A percentile compares a stretch with the other conserved stretches of the same genome.
phyloP scores from a whole-genome alignment of 2,113 vertebrate genomes.

The Coptodon bakossiorum region DNA sequence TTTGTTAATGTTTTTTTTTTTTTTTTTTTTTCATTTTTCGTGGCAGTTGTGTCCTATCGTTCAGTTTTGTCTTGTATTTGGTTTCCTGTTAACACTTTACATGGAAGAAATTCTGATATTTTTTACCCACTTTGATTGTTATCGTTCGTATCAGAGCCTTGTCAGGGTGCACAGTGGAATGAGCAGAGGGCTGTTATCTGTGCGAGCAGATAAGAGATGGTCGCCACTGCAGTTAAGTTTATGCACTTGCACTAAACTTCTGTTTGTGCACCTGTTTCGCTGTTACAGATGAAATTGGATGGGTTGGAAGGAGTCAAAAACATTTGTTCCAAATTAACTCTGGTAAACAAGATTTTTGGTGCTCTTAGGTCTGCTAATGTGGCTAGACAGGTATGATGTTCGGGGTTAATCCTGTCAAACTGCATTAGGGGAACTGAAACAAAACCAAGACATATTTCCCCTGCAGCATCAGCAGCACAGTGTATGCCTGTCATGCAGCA shows the following conservation, averaged over 20 bases:
- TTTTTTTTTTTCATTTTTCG: not conserved
- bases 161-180: not conserved
- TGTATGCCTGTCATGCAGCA: not conserved
- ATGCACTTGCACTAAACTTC: not conserved
- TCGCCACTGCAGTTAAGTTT: not conserved
- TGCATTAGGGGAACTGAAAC: not conserved
- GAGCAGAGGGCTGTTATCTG: slow-evolving; percentile 4
- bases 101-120: not conserved
- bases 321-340: slow-evolving; percentile 14
- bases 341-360: slow-evolving; percentile 28
- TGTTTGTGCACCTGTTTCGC: not conserved
- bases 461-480: not conserved
- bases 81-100: not conserved
- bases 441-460: slow-evolving; percentile 2
- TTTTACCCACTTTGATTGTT: not conserved
- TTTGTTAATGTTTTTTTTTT: too few relatives aligned
- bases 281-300: not conserved
- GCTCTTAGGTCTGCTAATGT: not conserved
- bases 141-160: slow-evolving; percentile 2
- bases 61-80: not conserved
- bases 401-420: slow-evolving; percentile 30
- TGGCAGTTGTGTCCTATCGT: not conserved
- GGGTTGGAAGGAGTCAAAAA: not conserved
- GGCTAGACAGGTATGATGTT: slow-evolving; percentile 23
- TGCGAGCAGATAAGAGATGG: not conserved